phyloP scores from a whole-genome alignment of 2,113 vertebrate species.

The Chaetorhynchus papuensis region DNA sequence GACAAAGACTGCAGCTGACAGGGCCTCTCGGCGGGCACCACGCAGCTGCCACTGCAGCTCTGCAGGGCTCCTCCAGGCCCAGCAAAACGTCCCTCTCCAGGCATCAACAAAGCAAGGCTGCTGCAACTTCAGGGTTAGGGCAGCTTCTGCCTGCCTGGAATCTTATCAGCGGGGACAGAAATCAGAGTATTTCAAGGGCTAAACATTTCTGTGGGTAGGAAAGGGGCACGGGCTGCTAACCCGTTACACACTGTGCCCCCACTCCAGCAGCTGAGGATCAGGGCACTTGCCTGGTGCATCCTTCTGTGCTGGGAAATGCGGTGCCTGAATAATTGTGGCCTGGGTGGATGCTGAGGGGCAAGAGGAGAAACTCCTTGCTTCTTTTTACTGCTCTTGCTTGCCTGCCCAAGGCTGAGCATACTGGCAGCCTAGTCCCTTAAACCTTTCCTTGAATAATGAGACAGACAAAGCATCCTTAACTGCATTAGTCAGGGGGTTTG shows the following conservation, averaged over 20 bases:
- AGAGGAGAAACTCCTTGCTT: background rate
- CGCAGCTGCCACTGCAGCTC: background rate
- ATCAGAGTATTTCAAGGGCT: constrained; percentile 16
- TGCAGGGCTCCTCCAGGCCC: background rate
- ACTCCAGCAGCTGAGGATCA: background rate
- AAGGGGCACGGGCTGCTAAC: constrained; percentile 1
- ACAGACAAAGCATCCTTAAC: background rate
- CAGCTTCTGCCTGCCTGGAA: constrained; percentile 14
- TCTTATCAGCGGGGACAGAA: background rate
- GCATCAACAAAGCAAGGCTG: constrained; percentile 46
- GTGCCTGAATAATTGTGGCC: constrained; percentile 11
- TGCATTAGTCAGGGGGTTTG: background rate
- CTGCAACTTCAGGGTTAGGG: background rate
- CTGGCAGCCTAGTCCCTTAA: background rate
- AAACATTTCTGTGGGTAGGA: constrained; percentile 49
- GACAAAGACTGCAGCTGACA: constrained; percentile 19
- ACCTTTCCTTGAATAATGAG: background rate
- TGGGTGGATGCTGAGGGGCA: background rate
- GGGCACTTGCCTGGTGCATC: background rate
- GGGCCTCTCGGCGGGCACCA: background rate
- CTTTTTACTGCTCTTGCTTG: background rate
- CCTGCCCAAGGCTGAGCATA: background rate
- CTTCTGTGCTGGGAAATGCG: background rate
- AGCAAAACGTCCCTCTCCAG: background rate
- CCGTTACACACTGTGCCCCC: fast-evolving